Base-by-base conservation (phyloP, 2,888 invertebrate species). In the Orthosia incerta region DNA sequence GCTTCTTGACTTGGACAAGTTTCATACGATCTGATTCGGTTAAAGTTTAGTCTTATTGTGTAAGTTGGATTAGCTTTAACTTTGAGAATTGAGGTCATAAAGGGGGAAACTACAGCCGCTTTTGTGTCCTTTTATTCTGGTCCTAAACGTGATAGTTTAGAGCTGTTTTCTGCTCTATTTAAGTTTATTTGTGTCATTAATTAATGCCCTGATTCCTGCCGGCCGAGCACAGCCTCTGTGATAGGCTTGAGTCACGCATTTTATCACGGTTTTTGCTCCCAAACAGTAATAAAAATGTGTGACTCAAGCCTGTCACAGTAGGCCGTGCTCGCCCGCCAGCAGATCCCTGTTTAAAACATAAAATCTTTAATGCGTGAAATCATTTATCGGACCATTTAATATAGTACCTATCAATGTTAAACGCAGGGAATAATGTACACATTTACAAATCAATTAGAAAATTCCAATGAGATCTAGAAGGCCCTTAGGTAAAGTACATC, bases 61-160 rank as follows among this genome's bases (percentile, higher is more conserved):
- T 12, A 64, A 79, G 46, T 71, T 64, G 48, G 53, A 76, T 71
- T 45, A 53, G 23, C n/a, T 66, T 57, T 46, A n/a, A 50, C 23
- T 69, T 46, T n/a, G 15, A 46, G 13, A 45, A 45, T 46, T 46
- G 23, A 59, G 18, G 45, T 26, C 39, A 39, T 39, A 26, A 20
- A 56, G 46, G 31, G 7, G 23, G 4, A 26, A 76, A 31, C 18
- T 63, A 69, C 2, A 26, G 31, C 26, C 13, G 20, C 16, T 51
- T n/a, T 13, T 16, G 55, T 50, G n/a, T 65, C 39, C n/a, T 15
- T 66, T 50, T 3, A 60, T 39, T 60, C 9, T 26, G 13, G 3
- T 48, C 39, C 16, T 18, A n/a, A 23, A 23, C 12, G 5, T 45
- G n/a, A 51, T 51, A 7, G n/a, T 31, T 26, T 3, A 16, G 45